phyloP scores from a whole-genome alignment of 1,140 invertebrate species.

The Steinernema feltiae region DNA sequence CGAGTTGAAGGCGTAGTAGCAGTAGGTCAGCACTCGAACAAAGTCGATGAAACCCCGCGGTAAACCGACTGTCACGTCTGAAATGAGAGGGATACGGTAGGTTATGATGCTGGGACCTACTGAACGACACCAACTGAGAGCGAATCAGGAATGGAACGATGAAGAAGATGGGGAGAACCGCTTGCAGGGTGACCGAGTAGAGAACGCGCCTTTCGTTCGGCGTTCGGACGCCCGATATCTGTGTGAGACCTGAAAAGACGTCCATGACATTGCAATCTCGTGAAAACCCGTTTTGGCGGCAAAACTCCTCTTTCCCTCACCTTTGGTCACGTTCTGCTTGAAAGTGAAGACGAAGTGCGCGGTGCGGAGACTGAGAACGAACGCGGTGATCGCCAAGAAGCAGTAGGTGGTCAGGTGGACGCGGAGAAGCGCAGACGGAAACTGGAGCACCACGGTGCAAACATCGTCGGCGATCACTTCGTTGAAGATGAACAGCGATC shows the following conservation, averaged over 20 bases:
- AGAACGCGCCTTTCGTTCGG: neutral
- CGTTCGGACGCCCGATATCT: neutral
- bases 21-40: slow-evolving; percentile 4
- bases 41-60: neutral
- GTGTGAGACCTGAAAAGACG: neutral
- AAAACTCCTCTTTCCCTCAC: neutral
- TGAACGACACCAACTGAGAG: neutral
- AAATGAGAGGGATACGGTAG: neutral
- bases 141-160: neutral
- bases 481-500: neutral
- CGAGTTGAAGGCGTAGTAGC: neutral
- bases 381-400: neutral
- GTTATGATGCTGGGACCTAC: neutral
- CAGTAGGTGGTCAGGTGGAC: neutral
- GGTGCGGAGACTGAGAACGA: neutral
- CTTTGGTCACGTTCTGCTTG: neutral
- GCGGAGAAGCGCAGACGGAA: neutral
- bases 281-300: too few relatives aligned
- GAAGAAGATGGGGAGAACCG: neutral
- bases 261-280: neutral
- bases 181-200: neutral
- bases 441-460: neutral
- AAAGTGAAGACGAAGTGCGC: neutral
- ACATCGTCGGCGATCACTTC: neutral
- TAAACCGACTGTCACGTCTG: neutral